A percentile compares a stretch with the other conserved stretches of the same genome.
phyloP scores from a whole-genome alignment of 1,140 invertebrate species.

The Temnothorax longispinosus region DNA sequence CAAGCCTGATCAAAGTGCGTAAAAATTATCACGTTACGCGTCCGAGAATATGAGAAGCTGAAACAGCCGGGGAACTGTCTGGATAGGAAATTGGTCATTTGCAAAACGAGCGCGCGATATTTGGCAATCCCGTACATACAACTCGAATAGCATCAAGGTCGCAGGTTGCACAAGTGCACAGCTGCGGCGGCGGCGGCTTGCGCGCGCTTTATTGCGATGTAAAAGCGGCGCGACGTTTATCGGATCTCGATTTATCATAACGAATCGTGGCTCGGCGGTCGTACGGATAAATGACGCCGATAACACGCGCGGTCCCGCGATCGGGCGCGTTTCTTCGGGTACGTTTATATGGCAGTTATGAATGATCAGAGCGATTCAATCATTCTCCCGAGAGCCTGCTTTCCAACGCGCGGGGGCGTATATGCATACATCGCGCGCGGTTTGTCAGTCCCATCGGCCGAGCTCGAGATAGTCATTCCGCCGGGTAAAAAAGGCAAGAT shows the following conservation, averaged over 20 bases:
- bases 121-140: conserved; percentile 13
- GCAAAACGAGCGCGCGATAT: background rate
- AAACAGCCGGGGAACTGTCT: background rate
- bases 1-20: background rate
- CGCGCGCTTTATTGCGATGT: conserved; percentile 33
- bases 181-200: background rate
- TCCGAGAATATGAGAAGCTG: background rate
- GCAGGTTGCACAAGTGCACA: conserved; percentile 31
- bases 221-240: conserved; percentile 24
- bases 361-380: conserved; percentile 48
- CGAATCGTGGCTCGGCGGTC: conserved; percentile 18
- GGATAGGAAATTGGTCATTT: background rate
- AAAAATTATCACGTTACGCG: background rate
- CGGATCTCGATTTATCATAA: conserved; percentile 50
- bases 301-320: conserved; percentile 1
- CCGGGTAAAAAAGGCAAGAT: background rate
- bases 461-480: conserved; percentile 2
- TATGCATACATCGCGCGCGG: conserved; percentile 14
- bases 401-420: background rate
- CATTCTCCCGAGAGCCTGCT: background rate
- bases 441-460: background rate
- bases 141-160: conserved; percentile 36
- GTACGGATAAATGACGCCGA: conserved; percentile 31
- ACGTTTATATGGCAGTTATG: conserved; percentile 41
- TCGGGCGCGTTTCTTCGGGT: conserved; percentile 12